phyloP scores from a whole-genome alignment of 2,113 vertebrate genomes.

The western clawed frog (Xenopus tropicalis) region UCB_Xtro_10.0 CM004445.2:8374501-8375000 shows the following conservation, averaged over 20 bases:
- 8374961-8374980: neutral
- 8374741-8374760: conserved; percentile 51
- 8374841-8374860: conserved; percentile 55
- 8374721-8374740: neutral
- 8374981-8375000: neutral
- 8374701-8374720: conserved; percentile 49
- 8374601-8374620: conserved; percentile 68
- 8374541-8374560: conserved; percentile 88
- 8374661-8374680: conserved; percentile 64
- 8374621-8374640: conserved; percentile 69
- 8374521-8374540: conserved; percentile 77
- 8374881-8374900: neutral
- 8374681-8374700: conserved; percentile 75
- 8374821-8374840: conserved; percentile 73
- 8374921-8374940: neutral
- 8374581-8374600: conserved; percentile 63
- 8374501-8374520: conserved; percentile 93
- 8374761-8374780: conserved; percentile 59
- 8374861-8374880: conserved; percentile 46
- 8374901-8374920: neutral
- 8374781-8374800: conserved; percentile 61
- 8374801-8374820: conserved; percentile 65
- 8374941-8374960: neutral
- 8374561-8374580: conserved; percentile 71
- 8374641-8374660: conserved; percentile 74